Base-by-base conservation (phyloP, 2,888 invertebrate species). In the Eupithecia dodoneata region DNA sequence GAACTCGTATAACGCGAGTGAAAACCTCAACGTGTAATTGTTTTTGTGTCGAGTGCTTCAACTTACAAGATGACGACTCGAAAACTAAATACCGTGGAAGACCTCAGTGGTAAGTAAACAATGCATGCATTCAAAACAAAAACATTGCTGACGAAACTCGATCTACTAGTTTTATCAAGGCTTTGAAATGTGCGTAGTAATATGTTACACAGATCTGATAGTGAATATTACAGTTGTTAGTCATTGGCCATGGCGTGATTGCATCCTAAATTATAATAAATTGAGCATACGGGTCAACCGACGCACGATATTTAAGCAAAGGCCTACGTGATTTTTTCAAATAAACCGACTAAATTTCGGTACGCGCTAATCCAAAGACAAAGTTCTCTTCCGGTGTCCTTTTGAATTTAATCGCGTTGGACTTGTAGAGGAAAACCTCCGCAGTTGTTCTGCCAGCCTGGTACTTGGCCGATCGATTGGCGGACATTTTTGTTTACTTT, bases 41-140 rank as follows among this genome's bases (percentile, higher is more conserved):
- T 73, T 77, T n/a, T 72, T 74, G 77, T 81, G 81, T 75, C 76
- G 59, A 70, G 80, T 75, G 72, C 73, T 80, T 80, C 73, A 71
- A 74, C 45, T 80, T 30, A 45, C 81, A 91, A 89, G 87, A 95
- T 95, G 95, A 90, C 94, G 82, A 87, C 93, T 78, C 88, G 92
- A 84, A 95, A 95, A 85, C 88, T 95, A 85, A 95, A 94, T 83
- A 95, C 94, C 75, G 89, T 94, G 83, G 95, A 95, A 88, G 95
- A 95, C 87, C 83, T 95, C 73, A 94, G 94, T 86, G 95, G 95
- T 95, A 84, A 94, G 94, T 91, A 92, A 91, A 91, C 90, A 91
- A 87, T 86, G 84, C 82, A 83, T 86, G 84, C 82, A 83, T 80
- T 83, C 83, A 84, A 84, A 85, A 87, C 87, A 88, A 87, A 78